Conservation (phyloP, 2,797 vertebrate genomes). For the Dendrocincla fuliginosa region DNA sequence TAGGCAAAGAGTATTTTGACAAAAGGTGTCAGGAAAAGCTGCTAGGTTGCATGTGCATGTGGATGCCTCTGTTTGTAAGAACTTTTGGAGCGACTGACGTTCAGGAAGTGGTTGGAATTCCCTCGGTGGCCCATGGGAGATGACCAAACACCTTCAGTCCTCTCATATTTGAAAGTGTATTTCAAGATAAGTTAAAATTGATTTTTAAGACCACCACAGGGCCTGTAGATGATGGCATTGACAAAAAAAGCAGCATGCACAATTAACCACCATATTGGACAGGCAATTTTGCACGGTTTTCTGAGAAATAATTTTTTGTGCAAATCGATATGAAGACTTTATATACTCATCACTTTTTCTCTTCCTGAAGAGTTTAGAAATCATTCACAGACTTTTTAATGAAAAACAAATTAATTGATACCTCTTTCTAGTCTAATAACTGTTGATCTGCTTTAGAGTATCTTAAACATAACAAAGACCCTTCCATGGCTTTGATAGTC, state of each 20-base stretch:
- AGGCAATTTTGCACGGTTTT: not conserved
- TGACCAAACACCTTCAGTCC: not conserved
- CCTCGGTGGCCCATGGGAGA: not conserved
- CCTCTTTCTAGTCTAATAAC: not conserved
- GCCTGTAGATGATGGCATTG: not conserved
- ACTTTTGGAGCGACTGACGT: not conserved
- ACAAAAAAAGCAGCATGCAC: constrained; percentile 6
- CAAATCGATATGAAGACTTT: not conserved
- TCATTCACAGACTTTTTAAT: not conserved
- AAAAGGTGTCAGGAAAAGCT: not conserved
- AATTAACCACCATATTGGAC: not conserved
- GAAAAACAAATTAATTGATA: not conserved
- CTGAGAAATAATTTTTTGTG: not conserved
- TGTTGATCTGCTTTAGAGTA: not conserved
- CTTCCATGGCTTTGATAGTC: not conserved
- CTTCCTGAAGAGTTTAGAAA: not conserved
- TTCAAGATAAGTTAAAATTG: not conserved
- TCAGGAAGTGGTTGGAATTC: not conserved
- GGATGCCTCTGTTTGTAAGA: not conserved
- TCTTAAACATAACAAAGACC: not conserved
- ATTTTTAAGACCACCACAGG: not conserved
- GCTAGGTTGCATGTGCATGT: not conserved
- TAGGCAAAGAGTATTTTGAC: not conserved
- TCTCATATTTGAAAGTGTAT: not conserved
- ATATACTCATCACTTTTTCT: not conserved